phyloP scores from a whole-genome alignment of 2,888 invertebrate species.

The Panorpa germanica region DNA sequence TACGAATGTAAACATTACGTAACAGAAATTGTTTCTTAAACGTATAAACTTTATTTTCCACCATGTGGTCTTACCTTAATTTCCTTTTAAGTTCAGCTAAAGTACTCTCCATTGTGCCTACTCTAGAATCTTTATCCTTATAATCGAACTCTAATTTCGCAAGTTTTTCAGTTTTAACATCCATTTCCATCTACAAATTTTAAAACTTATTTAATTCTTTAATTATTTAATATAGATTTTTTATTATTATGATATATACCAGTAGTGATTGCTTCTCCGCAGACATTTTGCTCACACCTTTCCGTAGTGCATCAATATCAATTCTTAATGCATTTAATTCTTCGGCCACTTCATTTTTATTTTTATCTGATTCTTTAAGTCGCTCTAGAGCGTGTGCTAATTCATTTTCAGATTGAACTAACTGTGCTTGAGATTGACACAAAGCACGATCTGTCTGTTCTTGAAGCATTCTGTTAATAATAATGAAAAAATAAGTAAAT shows the following conservation, averaged over 20 bases:
- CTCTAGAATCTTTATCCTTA: conserved; percentile 33
- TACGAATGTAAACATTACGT: too few species aligned
- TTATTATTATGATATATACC: conserved; percentile 22
- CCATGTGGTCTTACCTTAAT: conserved; percentile 26
- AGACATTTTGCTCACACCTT: conserved; percentile 42
- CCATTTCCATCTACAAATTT: conserved; percentile 32
- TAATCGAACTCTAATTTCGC: conserved; percentile 44
- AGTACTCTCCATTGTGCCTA: conserved; percentile 31
- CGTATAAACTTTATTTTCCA: too few species aligned
- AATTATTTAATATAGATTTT: conserved; percentile 6
- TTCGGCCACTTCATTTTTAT: conserved; percentile 34
- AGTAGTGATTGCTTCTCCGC: conserved; percentile 48
- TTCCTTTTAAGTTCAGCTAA: conserved; percentile 35
- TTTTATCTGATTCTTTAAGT: conserved; percentile 33
- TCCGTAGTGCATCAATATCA: conserved; percentile 41
- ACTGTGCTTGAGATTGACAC: conserved; percentile 45
- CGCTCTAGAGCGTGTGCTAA: conserved; percentile 37
- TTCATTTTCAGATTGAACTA: conserved; percentile 41
- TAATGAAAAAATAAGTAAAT: conserved; percentile 6
- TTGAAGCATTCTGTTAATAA: conserved; percentile 39
- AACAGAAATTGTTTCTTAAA: too few species aligned
- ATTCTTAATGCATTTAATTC: conserved; percentile 38
- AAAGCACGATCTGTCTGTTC: conserved; percentile 58
- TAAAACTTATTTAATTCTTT: conserved; percentile 7
- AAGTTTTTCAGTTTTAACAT: conserved; percentile 51